Evolutionary conservation across 2,888 invertebrate species (phyloP).

Genomic region (Drosophila anomelani): DNA sequence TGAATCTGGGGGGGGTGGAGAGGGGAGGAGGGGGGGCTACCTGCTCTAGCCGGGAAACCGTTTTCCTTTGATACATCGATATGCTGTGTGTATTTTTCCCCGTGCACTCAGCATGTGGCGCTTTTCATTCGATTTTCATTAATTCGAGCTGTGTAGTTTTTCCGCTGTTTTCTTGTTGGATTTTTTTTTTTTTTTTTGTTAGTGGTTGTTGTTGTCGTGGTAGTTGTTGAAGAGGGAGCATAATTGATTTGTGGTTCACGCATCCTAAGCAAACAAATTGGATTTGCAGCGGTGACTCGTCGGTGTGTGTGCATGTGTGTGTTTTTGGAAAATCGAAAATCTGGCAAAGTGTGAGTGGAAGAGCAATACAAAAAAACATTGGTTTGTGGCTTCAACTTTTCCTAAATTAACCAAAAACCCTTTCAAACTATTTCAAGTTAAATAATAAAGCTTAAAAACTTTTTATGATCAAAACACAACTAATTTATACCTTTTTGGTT

Average conservation of each 20-base stretch:
- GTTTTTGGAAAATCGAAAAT: conserved; percentile 14
- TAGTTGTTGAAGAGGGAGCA: conserved; percentile 51
- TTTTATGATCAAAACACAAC: background rate
- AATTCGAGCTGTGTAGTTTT: conserved; percentile 54
- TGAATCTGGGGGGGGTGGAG: conserved; percentile 60
- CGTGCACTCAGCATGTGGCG: conserved; percentile 61
- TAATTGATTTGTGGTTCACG: conserved; percentile 72
- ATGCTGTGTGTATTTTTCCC: conserved; percentile 10
- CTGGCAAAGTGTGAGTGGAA: background rate
- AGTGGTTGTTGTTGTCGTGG: background rate
- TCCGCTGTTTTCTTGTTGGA: conserved; percentile 7
- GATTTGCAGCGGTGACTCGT: conserved; percentile 39
- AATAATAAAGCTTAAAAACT: background rate
- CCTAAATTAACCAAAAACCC: background rate
- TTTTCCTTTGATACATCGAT: conserved; percentile 38
- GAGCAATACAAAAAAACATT: background rate
- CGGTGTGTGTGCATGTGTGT: background rate
- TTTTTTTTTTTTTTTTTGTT: background rate
- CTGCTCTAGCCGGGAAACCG: conserved; percentile 1
- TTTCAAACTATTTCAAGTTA: background rate
- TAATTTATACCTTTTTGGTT: background rate
- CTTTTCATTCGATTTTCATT: conserved; percentile 69
- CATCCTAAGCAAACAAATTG: conserved; percentile 66
- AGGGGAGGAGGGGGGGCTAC: background rate
- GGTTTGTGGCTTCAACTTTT: background rate